phyloP scores from a whole-genome alignment of 2,888 invertebrate species.

The Eristalinus aeneus region DNA sequence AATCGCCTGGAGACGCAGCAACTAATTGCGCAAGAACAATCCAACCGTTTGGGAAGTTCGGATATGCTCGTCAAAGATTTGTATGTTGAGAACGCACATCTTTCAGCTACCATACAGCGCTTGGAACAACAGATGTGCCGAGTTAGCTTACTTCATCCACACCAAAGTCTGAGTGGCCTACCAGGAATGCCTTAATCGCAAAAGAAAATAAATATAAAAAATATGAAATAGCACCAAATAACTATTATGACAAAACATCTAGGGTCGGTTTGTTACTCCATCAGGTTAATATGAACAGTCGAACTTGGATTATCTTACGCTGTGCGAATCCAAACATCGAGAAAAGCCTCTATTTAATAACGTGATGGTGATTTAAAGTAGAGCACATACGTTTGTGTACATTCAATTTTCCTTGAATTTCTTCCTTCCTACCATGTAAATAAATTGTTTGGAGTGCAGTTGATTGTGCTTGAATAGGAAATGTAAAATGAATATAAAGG shows the following conservation, averaged over 20 bases:
- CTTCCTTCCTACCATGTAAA: conserved; percentile 29
- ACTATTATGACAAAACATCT: conserved; percentile 40
- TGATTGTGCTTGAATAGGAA: background rate
- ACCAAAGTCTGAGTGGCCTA: conserved; percentile 74
- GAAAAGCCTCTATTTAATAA: background rate
- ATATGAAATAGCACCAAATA: conserved; percentile 61
- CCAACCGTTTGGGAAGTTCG: conserved; percentile 83
- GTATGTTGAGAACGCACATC: conserved; percentile 91
- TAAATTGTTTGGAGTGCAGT: conserved; percentile 15
- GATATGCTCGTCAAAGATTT: conserved; percentile 91
- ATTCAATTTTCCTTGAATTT: conserved; percentile 13
- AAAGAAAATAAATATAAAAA: conserved; percentile 18
- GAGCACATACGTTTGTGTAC: conserved; percentile 47
- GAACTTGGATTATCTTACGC: conserved; percentile 34
- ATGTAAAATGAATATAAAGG: background rate
- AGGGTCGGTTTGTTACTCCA: conserved; percentile 56
- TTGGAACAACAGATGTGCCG: conserved; percentile 79
- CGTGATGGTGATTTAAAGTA: background rate
- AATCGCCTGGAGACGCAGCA: conserved; percentile 81
- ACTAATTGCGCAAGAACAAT: conserved; percentile 82
- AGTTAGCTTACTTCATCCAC: conserved; percentile 79
- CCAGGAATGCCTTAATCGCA: conserved; percentile 76
- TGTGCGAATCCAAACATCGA: background rate
- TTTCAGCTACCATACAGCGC: conserved; percentile 83
- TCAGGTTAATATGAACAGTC: conserved; percentile 56